Percentiles rank a stretch among this genome's conserved stretches.
Evolutionary conservation across 2,888 invertebrate genomes (phyloP).

Genomic region (Heliconius hortense): DNA sequence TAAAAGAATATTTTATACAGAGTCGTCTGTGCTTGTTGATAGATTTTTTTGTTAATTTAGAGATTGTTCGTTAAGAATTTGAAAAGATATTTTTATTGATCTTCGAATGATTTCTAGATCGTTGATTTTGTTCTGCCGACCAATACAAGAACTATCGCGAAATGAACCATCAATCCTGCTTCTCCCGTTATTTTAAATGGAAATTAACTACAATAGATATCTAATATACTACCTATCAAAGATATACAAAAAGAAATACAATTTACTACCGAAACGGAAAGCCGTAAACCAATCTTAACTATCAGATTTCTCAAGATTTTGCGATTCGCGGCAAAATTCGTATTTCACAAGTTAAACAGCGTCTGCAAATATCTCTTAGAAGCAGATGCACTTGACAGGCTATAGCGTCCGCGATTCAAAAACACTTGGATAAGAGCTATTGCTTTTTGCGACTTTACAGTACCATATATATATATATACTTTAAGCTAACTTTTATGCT

Average conservation of each 20-base stretch:
- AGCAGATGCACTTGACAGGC: constrained; percentile 45
- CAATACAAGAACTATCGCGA: too few relatives aligned
- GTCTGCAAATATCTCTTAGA: constrained; percentile 42
- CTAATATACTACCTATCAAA: too few relatives aligned
- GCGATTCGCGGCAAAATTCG: constrained; percentile 36
- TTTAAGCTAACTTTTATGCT: neutral
- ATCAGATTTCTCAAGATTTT: constrained; percentile 23
- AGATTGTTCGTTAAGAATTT: neutral
- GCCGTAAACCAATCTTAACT: constrained; percentile 1
- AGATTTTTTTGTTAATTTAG: neutral
- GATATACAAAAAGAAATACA: too few relatives aligned
- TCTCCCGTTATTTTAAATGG: neutral
- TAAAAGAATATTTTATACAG: neutral
- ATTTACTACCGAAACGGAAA: neutral
- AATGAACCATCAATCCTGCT: too few relatives aligned
- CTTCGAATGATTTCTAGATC: too few relatives aligned
- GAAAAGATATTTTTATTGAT: too few relatives aligned
- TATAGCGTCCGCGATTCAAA: constrained; percentile 36
- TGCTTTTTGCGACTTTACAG: constrained; percentile 6
- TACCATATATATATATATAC: neutral
- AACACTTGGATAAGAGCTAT: constrained; percentile 38
- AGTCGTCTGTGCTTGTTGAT: neutral
- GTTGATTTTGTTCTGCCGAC: too few relatives aligned
- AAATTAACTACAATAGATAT: neutral
- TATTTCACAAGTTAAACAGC: constrained; percentile 43